These are phyloP conservation scores for Hydrophis major DNA, from an alignment of 2,797 vertebrate genomes.

Conservation along the genomic window DNA sequence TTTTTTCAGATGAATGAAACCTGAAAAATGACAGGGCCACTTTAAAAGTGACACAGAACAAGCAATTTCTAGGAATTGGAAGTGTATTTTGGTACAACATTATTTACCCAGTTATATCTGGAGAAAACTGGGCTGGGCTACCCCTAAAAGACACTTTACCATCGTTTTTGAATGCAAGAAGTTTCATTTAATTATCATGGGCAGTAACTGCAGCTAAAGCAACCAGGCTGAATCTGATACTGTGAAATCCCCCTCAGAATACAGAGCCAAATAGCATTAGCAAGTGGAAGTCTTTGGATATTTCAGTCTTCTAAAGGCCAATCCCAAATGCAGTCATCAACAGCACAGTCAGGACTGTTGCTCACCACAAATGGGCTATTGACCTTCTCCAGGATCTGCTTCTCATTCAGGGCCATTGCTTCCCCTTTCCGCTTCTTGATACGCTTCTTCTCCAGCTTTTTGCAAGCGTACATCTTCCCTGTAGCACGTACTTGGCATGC, in stretches of 20 bases:
- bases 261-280: neutral
- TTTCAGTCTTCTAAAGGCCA: neutral
- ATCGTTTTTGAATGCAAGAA: neutral
- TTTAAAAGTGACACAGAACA: neutral
- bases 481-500: conserved; percentile 82
- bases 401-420: conserved; percentile 83
- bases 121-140: too few relatives aligned
- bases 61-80: neutral
- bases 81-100: neutral
- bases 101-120: neutral
- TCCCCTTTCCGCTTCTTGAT: conserved; percentile 84
- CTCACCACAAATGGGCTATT: conserved; percentile 87
- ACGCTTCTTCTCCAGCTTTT: conserved; percentile 86
- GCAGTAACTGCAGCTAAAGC: neutral
- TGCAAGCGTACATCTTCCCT: conserved; percentile 88
- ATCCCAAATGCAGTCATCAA: neutral
- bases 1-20: neutral
- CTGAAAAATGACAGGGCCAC: neutral
- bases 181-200: neutral
- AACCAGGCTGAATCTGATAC: neutral
- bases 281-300: neutral
- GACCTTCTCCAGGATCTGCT: conserved; percentile 80
- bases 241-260: neutral
- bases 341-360: neutral
- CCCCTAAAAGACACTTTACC: neutral